These are phyloP conservation scores for Cyprinodon brontotheroides DNA, from an alignment of 2,113 vertebrate genomes.

Conservation along the genomic window DNA sequence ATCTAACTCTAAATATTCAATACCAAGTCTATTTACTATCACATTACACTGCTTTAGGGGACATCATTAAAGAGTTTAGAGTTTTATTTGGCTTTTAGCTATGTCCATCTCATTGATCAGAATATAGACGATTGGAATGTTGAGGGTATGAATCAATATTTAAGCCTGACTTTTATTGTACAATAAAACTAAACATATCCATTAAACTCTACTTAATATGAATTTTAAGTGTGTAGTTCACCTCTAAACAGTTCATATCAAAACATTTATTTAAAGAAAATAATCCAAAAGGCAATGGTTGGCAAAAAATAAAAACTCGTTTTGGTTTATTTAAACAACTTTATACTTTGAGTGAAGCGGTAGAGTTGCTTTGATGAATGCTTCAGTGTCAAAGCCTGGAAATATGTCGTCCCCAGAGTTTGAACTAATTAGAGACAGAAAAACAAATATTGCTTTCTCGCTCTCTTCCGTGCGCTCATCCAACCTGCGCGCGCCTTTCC, in stretches of 20 bases:
- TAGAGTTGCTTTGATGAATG: neutral
- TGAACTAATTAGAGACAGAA: neutral
- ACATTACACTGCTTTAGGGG: neutral
- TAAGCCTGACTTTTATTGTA: no score
- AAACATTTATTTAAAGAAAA: no score
- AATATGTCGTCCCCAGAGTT: neutral
- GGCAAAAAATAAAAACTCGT: no score
- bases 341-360: neutral
- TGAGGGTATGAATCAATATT: no score
- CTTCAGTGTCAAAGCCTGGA: neutral
- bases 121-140: no score
- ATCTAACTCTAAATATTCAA: neutral
- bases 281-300: no score
- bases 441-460: neutral
- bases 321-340: neutral
- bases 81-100: neutral
- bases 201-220: no score
- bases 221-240: no score
- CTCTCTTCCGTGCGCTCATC: conserved; percentile 4
- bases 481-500: conserved; percentile 23
- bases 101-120: no score
- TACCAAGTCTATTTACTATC: neutral
- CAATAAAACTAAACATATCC: no score
- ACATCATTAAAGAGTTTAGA: no score
- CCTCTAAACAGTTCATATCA: no score